Evolutionary conservation across 2,113 vertebrate species (phyloP), one percentile per base, ranked within the genome.

Genomic region (Gymnogyps californianus): DNA sequence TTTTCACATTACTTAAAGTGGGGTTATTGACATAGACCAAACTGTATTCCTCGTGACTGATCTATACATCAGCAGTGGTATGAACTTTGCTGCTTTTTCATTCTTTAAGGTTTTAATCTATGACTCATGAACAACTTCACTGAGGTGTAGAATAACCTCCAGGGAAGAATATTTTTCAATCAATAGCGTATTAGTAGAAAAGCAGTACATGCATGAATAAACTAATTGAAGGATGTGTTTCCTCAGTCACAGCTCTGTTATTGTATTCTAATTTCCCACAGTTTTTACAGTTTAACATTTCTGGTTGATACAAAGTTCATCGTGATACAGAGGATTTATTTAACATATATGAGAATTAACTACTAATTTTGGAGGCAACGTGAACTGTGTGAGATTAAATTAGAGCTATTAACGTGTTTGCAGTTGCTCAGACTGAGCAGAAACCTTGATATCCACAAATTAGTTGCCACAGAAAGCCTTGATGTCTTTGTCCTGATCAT

Each of bases 91-190:
- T 76, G 49, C 76, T 91, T 34, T n/a, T 59, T 52, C 34, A 17
- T 83, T 62, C 78, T 81, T 89, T 69, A 87, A 78, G 34, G 31
- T 66, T 94, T 83, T 94, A 86, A 71, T 83, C 51, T 83, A 14
- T 84, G 72, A 79, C 65, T 94, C 87, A 64, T 15, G 20, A 93
- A 40, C 77, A 85, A 31, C 61, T 92, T 93, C 76, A 82, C 76
- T 66, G 87, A 95, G 72, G 62, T 87, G n/a, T 55, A 57, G 83
- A 94, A 93, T 76, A 89, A 81, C 47, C 74, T 83, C 72, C 44
- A 75, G 55, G 80, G 62, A 85, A 86, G 67, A 92, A 54, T 62
- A 61, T 77, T 93, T 93, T 96, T 83, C 64, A 81, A 58, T 95
- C 83, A 89, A 89, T 75, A 87, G 44, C 3, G 4, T 69, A 57